Evolutionary conservation across 2,888 invertebrate genomes (phyloP), one percentile per base, ranked within the genome.

Genomic region (Lepidochrysops patricia): DNA sequence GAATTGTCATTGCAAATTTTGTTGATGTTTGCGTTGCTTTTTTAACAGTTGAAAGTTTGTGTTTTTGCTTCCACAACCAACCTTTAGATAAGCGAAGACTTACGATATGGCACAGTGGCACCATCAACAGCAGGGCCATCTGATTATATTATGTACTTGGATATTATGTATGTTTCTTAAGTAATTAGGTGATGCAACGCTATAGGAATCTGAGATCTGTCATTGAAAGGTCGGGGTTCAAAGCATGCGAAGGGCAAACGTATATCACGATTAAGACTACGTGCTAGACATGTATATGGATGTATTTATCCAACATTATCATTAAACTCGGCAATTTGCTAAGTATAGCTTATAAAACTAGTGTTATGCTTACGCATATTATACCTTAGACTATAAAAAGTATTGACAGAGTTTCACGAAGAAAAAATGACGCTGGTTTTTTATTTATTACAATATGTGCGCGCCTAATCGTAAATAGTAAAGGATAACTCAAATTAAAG

Each of bases 201-300:
- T 4, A 43, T 43, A 19, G 43, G 43, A 43, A 43, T 43, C 43
- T 43, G 9, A 19, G 43, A 9, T 43, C 43, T 43, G 43, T 43
- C 43, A 43, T 43, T 43, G 43, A 43, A 43, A 43, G 43, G 43
- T 43, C 43, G 43, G 43, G 43, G 43, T 43, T 23, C 43, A 43
- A 43, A 43, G 19, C 43, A 19, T 43, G 43, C 43, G 19, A 43
- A 43, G 43, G 43, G 9, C 43, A 43, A 43, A 19, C 43, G 43
- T 43, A 19, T 23, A 43, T 43, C 43, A 43, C 43, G 19, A 19
- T 19, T 19, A 7, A 5, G 43, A 9, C n/a, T n/a, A 43, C 43
- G 43, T 43, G 43, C 9, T 43, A 15, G 9, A 19, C 37, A 19
- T 43, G 43, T 23, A 9, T 43, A 43, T 43, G 23, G 19, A 43